These are phyloP conservation scores for Hirudo medicinalis DNA, from an alignment of 1,140 invertebrate species.

Conservation along the genomic window DNA sequence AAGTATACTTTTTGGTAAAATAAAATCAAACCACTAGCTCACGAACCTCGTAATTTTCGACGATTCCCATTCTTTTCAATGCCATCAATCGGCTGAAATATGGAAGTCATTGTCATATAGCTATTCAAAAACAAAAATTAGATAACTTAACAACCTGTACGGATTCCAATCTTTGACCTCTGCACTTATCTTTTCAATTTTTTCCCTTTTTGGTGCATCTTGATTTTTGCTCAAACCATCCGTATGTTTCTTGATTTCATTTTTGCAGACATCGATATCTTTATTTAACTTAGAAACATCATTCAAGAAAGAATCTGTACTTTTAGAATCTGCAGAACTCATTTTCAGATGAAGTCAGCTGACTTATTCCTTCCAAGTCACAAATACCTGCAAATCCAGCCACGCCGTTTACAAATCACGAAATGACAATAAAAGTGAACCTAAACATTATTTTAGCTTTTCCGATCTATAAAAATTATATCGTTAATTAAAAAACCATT, in stretches of 20 bases:
- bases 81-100: slow-evolving; percentile 83
- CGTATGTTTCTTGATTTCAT: slow-evolving; percentile 14
- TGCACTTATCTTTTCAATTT: slow-evolving; percentile 62
- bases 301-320: no score
- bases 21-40: slow-evolving; percentile 9
- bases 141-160: slow-evolving; percentile 59
- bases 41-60: slow-evolving; percentile 79
- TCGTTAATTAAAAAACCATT: no score
- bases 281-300: no score
- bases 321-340: no score
- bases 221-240: slow-evolving; percentile 40
- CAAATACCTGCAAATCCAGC: no score
- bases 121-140: neutral
- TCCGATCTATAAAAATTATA: no score
- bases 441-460: no score
- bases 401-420: no score
- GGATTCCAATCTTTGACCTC: slow-evolving; percentile 98
- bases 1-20: slow-evolving; percentile 17
- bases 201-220: slow-evolving; percentile 40
- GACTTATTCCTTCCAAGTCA: no score
- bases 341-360: no score
- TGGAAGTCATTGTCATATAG: neutral
- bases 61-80: slow-evolving; percentile 95
- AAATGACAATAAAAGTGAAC: no score
- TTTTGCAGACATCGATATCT: no score